phyloP scores from a whole-genome alignment of 1,140 invertebrate genomes.

The Teleopsis dalmanni region DNA sequence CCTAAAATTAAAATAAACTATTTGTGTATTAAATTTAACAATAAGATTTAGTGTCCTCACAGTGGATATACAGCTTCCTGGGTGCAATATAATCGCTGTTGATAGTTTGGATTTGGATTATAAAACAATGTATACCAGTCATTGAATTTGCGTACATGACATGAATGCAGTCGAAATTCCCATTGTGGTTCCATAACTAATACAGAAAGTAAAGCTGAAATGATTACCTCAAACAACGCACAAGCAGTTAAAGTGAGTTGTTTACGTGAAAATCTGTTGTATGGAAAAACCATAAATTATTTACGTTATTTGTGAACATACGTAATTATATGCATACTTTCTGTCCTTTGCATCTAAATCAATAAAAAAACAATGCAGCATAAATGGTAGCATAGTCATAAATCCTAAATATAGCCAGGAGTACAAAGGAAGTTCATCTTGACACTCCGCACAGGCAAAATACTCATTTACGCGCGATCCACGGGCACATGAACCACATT shows the following conservation, averaged over 20 bases:
- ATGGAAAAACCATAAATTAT: too few relatives aligned
- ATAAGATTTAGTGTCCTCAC: slow-evolving; percentile 54
- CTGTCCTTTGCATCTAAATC: slow-evolving; percentile 71
- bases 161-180: slow-evolving; percentile 64
- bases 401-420: slow-evolving; percentile 92
- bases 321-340: slow-evolving; percentile 54
- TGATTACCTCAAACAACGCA: slow-evolving; percentile 69
- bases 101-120: slow-evolving; percentile 90
- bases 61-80: slow-evolving; percentile 95
- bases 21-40: background rate
- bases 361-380: slow-evolving; percentile 87
- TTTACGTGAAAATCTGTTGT: slow-evolving; percentile 65
- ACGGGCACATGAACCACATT: slow-evolving; percentile 78
- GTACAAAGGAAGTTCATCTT: slow-evolving; percentile 70
- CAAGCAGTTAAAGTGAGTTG: slow-evolving; percentile 65
- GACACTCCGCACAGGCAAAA: slow-evolving; percentile 64
- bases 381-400: slow-evolving; percentile 76
- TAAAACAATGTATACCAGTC: slow-evolving; percentile 96
- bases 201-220: slow-evolving; percentile 67
- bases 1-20: slow-evolving; percentile 52
- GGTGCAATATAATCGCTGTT: slow-evolving; percentile 81
- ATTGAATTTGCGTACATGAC: slow-evolving; percentile 65
- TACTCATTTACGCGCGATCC: slow-evolving; percentile 62
- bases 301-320: too few relatives aligned
- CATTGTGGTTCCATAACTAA: slow-evolving; percentile 72